Conservation (phyloP, 2,888 invertebrate species). For the Eumerus sabulonum region DNA sequence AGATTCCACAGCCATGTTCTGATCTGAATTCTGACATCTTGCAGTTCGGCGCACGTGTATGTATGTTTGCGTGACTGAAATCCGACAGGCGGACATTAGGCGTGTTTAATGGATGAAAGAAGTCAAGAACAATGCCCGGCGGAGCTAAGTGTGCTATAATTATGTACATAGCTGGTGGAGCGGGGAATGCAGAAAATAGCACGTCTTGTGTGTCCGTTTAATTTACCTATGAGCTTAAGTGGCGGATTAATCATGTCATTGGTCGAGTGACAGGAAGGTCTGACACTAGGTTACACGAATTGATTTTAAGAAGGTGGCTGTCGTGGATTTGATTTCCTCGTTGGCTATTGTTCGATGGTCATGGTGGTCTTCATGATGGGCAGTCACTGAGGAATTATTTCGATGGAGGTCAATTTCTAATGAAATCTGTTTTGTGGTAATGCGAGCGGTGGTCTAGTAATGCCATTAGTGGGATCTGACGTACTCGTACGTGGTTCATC, state of each 20-base stretch:
- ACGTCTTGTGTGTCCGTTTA: slow-evolving; percentile 50
- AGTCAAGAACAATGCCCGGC: slow-evolving; percentile 63
- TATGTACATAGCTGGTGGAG: slow-evolving; percentile 32
- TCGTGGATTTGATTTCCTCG: slow-evolving; percentile 46
- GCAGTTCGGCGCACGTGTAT: neutral
- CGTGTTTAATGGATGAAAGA: slow-evolving; percentile 65
- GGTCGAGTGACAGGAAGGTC: slow-evolving; percentile 53
- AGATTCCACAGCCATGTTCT: slow-evolving; percentile 43
- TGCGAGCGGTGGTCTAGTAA: too few species aligned
- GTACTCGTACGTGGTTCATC: too few species aligned
- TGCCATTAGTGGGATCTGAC: too few species aligned
- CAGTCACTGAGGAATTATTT: slow-evolving; percentile 48
- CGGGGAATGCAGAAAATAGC: neutral
- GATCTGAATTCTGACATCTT: slow-evolving; percentile 48
- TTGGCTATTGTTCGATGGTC: slow-evolving; percentile 49
- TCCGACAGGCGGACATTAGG: slow-evolving; percentile 62
- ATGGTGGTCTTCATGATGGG: slow-evolving; percentile 65
- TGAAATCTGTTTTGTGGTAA: too few species aligned
- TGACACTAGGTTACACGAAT: slow-evolving; percentile 18
- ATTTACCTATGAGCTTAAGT: slow-evolving; percentile 60
- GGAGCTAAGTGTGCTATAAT: slow-evolving; percentile 65
- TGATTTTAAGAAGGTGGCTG: slow-evolving; percentile 48
- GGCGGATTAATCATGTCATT: slow-evolving; percentile 67
- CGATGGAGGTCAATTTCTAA: slow-evolving; percentile 49
- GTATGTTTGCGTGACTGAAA: slow-evolving; percentile 35